Percentiles rank a stretch among this genome's conserved stretches.
Evolutionary conservation across 2,113 vertebrate genomes (phyloP).

Genomic region (Pavo muticus): DNA sequence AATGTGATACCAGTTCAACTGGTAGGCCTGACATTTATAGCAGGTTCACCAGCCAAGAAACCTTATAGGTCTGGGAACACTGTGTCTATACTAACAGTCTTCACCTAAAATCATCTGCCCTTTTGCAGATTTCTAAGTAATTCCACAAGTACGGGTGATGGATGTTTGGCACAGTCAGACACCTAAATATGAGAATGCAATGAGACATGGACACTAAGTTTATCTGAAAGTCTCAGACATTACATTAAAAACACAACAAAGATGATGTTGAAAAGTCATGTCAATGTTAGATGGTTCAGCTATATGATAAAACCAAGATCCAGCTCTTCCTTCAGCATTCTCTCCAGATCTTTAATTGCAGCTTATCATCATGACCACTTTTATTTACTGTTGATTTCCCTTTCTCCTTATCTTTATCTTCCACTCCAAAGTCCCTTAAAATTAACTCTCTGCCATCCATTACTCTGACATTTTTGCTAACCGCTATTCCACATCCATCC

Average conservation of each 20-base stretch:
- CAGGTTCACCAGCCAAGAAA: neutral
- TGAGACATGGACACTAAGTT: neutral
- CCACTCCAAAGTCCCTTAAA: neutral
- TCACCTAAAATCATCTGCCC: neutral
- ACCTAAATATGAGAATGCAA: neutral
- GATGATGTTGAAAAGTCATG: neutral
- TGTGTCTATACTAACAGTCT: neutral
- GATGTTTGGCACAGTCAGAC: neutral
- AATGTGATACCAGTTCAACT: neutral
- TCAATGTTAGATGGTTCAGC: neutral
- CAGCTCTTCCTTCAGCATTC: neutral
- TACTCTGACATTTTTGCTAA: constrained; percentile 1
- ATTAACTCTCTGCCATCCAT: neutral
- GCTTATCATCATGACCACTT: neutral
- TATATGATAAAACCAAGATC: neutral
- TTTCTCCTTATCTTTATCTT: neutral
- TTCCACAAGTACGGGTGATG: neutral
- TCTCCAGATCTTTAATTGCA: neutral
- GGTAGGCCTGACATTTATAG: neutral
- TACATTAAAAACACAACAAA: neutral
- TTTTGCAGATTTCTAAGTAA: neutral
- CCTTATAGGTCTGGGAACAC: neutral
- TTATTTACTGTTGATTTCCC: neutral
- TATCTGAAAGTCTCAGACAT: neutral
- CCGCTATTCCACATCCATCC: neutral